Evolutionary conservation across 2,888 invertebrate genomes (phyloP).

Genomic region (Nomada flava): DNA sequence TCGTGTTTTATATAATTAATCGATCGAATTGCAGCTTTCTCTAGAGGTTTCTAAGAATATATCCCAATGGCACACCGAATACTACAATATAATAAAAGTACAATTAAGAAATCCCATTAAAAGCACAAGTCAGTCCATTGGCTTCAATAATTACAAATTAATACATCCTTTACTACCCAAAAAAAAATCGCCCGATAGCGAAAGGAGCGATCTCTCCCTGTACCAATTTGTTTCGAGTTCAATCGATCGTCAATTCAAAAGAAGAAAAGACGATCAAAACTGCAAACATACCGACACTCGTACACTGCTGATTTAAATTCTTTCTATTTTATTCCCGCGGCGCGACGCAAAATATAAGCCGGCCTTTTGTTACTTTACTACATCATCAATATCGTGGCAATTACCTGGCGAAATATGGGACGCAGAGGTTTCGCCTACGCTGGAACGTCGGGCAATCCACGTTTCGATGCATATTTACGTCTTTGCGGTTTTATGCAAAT

Average conservation of each 20-base stretch:
- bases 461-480: constrained; percentile 32
- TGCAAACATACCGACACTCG: not conserved
- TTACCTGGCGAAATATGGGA: not conserved
- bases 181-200: no score
- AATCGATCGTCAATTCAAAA: not conserved
- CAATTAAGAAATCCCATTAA: no score
- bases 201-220: no score
- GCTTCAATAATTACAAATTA: no score
- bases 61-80: no score
- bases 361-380: not conserved
- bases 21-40: no score
- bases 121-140: no score
- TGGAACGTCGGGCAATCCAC: not conserved
- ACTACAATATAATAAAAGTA: no score
- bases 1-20: no score
- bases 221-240: no score
- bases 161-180: no score
- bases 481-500: constrained; percentile 34
- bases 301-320: not conserved
- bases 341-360: not conserved
- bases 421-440: not conserved
- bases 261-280: not conserved
- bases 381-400: not conserved
- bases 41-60: no score
- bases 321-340: not conserved